Base-by-base conservation (phyloP, 2,113 vertebrate species). In the Xiphophorus maculatus region DNA sequence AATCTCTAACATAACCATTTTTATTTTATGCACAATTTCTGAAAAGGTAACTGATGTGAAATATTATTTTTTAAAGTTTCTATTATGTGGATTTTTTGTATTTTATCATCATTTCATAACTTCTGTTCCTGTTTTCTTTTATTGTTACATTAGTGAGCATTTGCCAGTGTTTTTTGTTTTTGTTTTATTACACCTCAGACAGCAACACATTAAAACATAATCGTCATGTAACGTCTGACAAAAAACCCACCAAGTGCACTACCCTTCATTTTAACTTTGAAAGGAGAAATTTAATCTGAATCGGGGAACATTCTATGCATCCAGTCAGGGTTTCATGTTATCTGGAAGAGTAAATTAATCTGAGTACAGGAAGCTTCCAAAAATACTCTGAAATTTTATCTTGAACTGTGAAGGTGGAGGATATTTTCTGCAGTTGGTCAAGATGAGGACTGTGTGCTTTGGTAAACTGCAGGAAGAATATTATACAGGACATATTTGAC, bases 331-430 rank as follows among this genome's bases (percentile, higher is more conserved):
- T 80, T 66, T 90, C 79, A 72, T 67, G 64, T 75, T 68, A 29
- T 61, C 73, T 62, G 37, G 44, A 73, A 66, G 60, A 76, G 84
- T 77, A 88, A 87, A 83, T 51, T 17, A 89, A 90, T 80, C 79
- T 2, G 42, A 76, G 73, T 1, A 15, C 79, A 87, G 80, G 85
- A 88, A 76, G 82, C 70, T 32, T 51, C 89, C 75, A 58, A 69
- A 81, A 90, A 87, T 84, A 84, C 72, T 6, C 58, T 60, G 74
- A 78, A 76, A 77, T 58, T 4, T 27, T 61, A 66, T 66, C 71
- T 70, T 79, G 71, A 58, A 66, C 75, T 44, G 75, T 66, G 54
- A 63, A 83, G 74, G 51, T 44, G 75, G n/a, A 48, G 17, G 44
- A 42, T 42, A 14, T 48, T 48, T 48, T 48, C 44, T 48, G 17